Conservation (phyloP, 2,797 vertebrate genomes). For the Falco cherrug region DNA sequence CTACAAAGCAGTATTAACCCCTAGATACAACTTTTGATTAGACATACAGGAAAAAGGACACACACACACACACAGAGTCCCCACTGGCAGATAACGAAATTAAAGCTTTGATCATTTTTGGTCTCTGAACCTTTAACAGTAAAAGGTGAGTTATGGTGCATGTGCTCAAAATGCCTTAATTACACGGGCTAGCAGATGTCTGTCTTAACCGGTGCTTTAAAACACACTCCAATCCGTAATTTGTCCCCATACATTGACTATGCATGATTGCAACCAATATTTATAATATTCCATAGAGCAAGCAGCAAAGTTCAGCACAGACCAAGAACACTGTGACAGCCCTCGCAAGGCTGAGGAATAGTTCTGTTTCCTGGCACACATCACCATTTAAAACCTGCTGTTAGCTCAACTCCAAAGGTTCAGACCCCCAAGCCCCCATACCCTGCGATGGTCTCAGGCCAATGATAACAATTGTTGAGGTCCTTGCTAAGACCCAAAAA, state of each 20-base stretch:
- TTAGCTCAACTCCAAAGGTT: neutral
- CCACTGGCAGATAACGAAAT: neutral
- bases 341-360: neutral
- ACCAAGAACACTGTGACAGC: fast-evolving
- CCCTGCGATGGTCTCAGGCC: neutral
- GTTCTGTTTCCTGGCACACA: neutral
- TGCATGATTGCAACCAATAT: neutral
- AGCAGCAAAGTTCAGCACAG: neutral
- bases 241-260: neutral
- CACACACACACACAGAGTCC: neutral
- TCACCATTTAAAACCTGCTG: neutral
- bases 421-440: neutral
- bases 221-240: neutral
- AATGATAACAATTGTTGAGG: fast-evolving
- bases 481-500: neutral
- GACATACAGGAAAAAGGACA: neutral
- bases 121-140: neutral
- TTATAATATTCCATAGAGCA: fast-evolving
- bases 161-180: neutral
- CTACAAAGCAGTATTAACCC: neutral
- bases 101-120: constrained; percentile 24
- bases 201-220: neutral
- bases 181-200: neutral
- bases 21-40: neutral
- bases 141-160: neutral